Conservation (phyloP, 2,797 vertebrate species). For the Linurgus olivaceus region DNA sequence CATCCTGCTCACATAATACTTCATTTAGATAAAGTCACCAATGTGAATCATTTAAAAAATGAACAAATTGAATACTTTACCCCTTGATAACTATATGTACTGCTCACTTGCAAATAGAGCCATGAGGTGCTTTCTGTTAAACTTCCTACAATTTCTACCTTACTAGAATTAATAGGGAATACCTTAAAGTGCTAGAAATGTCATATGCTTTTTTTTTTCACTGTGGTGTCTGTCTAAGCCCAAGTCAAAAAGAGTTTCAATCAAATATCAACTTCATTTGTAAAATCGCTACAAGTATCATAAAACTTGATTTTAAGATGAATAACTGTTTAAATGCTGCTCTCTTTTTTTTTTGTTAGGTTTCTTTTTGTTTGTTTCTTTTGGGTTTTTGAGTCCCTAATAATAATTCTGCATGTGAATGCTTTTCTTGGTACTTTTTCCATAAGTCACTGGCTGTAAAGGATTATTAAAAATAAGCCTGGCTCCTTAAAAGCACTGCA, state of each 20-base stretch:
- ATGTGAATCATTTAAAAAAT: slow-evolving; percentile 3
- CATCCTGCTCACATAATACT: neutral
- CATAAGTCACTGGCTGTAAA: neutral
- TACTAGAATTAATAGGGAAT: neutral
- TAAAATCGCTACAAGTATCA: neutral
- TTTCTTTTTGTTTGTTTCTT: neutral
- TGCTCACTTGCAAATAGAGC: neutral
- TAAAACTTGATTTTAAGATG: neutral
- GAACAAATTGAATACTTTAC: neutral
- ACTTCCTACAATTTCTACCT: neutral
- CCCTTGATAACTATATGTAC: neutral
- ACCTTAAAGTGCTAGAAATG: neutral
- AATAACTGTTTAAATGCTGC: neutral
- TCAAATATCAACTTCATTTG: neutral
- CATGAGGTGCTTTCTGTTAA: neutral
- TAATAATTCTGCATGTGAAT: neutral
- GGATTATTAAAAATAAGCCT: neutral
- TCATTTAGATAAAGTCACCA: slow-evolving; percentile 26
- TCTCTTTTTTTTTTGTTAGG: neutral
- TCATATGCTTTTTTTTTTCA: neutral
- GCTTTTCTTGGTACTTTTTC: neutral
- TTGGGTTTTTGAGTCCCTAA: neutral
- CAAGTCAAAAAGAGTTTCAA: neutral
- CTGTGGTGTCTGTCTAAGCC: neutral
- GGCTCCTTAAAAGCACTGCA: neutral